A percentile compares a stretch with the other conserved stretches of the same genome.
Conservation (phyloP, 2,888 invertebrate genomes). For the Salticus scenicus region DNA sequence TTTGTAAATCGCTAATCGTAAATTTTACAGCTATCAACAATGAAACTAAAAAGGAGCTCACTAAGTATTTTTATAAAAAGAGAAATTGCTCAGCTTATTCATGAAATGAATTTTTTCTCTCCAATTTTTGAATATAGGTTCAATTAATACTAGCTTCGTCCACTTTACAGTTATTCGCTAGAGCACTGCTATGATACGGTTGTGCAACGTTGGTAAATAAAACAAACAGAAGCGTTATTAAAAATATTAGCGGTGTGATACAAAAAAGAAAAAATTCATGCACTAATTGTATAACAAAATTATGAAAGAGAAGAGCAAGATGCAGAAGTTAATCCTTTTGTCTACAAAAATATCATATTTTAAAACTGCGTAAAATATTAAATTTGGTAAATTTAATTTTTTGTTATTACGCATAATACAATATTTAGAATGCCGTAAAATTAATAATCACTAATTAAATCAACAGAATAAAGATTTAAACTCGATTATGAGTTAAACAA, state of each 20-base stretch:
- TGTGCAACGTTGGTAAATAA: background rate
- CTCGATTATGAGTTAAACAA: no score
- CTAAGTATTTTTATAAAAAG: constrained; percentile 4
- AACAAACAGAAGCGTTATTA: background rate
- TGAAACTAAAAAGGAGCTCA: background rate
- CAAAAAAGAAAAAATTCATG: background rate
- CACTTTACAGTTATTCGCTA: background rate
- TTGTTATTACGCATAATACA: background rate
- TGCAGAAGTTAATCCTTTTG: background rate
- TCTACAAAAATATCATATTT: background rate
- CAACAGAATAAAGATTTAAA: no score
- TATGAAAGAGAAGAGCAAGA: background rate
- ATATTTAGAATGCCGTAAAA: no score
- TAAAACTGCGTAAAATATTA: background rate
- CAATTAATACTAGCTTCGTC: background rate
- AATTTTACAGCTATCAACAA: constrained; percentile 15
- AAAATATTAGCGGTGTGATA: background rate
- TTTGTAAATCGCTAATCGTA: constrained; percentile 11
- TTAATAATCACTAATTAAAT: no score
- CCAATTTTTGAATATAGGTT: background rate
- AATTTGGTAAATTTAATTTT: background rate
- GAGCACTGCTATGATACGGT: background rate
- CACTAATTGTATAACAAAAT: background rate
- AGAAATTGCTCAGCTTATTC: background rate
- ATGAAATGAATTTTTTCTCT: background rate